Percentiles rank a stretch among this genome's conserved stretches.
Conservation (phyloP, 2,888 invertebrate genomes). For the Smittia aterrima region DNA sequence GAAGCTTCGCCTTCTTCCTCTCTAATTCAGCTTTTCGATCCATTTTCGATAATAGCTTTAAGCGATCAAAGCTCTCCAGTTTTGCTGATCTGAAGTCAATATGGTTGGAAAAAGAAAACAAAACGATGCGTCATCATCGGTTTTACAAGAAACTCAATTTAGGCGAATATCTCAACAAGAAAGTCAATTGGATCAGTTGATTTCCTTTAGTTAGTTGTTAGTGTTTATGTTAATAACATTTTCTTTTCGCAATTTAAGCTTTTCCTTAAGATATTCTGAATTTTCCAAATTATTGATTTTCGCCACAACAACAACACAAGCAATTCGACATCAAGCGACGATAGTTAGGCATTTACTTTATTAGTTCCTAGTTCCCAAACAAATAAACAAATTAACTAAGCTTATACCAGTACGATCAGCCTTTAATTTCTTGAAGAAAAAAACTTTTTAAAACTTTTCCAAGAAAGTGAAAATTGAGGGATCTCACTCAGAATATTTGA, state of each 20-base stretch:
- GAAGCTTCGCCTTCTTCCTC: constrained; percentile 86
- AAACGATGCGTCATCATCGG: constrained; percentile 33
- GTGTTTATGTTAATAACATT: not conserved
- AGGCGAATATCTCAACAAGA: not conserved
- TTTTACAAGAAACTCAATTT: not conserved
- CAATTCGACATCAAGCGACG: not conserved
- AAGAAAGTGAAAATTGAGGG: not conserved
- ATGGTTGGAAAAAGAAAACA: constrained; percentile 26
- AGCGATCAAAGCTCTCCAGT: constrained; percentile 40
- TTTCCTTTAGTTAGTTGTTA: not conserved
- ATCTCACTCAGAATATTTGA: no score
- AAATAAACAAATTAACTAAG: constrained; percentile 24
- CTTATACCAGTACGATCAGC: constrained; percentile 39
- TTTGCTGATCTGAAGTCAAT: constrained; percentile 38
- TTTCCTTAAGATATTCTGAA: not conserved
- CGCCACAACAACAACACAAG: not conserved
- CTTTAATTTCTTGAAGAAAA: not conserved
- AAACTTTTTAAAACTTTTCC: not conserved
- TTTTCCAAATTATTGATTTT: constrained; percentile 18
- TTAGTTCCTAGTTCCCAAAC: constrained; percentile 32
- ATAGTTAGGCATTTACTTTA: constrained; percentile 36
- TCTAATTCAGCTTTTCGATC: constrained; percentile 92
- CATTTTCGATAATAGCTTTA: constrained; percentile 46
- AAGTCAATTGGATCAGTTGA: not conserved
- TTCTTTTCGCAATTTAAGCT: not conserved